Percentiles rank a stretch among this genome's conserved stretches.
phyloP scores from a whole-genome alignment of 92 coral and sea anemone genomes.

The Actinernus sp. region DNA sequence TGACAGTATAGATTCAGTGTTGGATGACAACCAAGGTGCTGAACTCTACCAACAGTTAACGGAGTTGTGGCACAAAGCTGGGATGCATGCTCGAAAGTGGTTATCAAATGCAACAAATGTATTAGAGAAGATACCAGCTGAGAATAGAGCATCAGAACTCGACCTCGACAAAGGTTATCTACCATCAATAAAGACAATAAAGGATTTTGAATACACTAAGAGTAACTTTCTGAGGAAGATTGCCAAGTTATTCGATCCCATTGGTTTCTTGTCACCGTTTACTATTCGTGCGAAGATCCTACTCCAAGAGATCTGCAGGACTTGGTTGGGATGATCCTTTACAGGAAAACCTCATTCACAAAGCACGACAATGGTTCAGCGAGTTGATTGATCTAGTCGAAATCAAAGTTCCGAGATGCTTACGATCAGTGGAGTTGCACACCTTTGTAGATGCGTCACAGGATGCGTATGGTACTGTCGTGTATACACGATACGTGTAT shows the following conservation, averaged over 20 bases:
- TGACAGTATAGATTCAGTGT: conserved; percentile 45
- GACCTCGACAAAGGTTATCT: conserved; percentile 24
- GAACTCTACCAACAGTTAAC: conserved; percentile 46
- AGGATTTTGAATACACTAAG: conserved; percentile 34
- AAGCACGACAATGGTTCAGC: conserved; percentile 41
- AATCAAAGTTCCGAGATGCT: conserved; percentile 56
- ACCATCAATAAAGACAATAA: conserved; percentile 35
- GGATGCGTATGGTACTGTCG: conserved; percentile 60
- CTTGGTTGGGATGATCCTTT: conserved; percentile 58
- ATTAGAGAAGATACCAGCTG: conserved; percentile 39
- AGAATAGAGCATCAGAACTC: conserved; percentile 55
- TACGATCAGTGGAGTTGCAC: conserved; percentile 31
- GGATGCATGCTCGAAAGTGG: conserved; percentile 64
- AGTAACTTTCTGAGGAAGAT: conserved; percentile 51
- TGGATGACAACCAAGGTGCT: conserved; percentile 17
- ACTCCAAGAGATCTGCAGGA: conserved; percentile 68
- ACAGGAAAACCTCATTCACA: conserved; percentile 41
- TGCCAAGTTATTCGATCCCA: conserved; percentile 57
- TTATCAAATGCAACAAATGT: conserved; percentile 44
- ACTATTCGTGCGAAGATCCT: conserved; percentile 50
- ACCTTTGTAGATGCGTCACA: conserved; percentile 74
- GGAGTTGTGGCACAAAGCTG: conserved; percentile 23
- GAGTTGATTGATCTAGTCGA: conserved; percentile 21
- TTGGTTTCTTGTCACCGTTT: conserved; percentile 55
- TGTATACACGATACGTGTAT: conserved; percentile 41